phyloP scores from a whole-genome alignment of 2,888 invertebrate genomes.

The Dolomedes plantarius region DNA sequence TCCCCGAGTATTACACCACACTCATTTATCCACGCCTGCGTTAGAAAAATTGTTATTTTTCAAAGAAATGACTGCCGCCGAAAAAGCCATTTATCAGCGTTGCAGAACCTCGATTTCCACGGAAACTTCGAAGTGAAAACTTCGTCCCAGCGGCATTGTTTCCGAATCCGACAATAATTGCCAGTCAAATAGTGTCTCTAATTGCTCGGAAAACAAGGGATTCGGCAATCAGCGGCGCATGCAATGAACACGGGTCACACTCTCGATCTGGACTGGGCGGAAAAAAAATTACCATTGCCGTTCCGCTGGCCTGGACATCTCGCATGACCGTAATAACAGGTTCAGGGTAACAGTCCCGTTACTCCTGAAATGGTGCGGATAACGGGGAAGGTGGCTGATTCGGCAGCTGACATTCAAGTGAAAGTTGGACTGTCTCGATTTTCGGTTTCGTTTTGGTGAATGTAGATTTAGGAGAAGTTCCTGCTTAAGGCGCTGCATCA shows the following conservation, averaged over 20 bases:
- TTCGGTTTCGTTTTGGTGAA: no score
- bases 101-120: no score
- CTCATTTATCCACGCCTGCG: no score
- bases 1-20: no score
- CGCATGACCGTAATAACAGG: constrained; percentile 4
- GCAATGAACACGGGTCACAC: background rate
- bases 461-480: no score
- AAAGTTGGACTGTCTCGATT: no score
- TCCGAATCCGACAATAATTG: background rate
- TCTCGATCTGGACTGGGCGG: background rate
- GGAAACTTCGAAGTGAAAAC: no score
- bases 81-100: no score
- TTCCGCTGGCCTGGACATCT: background rate
- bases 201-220: background rate
- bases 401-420: no score
- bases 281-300: background rate
- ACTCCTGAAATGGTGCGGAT: background rate
- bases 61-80: no score
- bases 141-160: background rate
- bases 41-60: no score
- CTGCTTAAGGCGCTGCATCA: no score
- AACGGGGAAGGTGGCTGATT: background rate
- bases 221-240: background rate
- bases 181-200: background rate
- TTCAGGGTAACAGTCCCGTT: background rate